Base-by-base conservation (phyloP, 2,113 vertebrate species). In the Oceanites oceanicus region DNA sequence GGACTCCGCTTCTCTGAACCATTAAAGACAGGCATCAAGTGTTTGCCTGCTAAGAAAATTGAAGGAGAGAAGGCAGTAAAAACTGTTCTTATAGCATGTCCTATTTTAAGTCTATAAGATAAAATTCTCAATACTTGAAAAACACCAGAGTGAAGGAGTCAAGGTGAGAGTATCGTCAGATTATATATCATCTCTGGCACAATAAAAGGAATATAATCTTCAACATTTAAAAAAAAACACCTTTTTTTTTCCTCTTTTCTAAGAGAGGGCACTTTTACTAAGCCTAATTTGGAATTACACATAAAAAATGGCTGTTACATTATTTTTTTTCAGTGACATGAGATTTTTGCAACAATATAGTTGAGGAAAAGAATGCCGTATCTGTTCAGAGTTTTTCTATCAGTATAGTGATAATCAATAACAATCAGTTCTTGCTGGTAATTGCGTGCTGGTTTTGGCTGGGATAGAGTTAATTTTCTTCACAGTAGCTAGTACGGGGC, bases 21-120 rank as follows among this genome's bases (percentile, higher is more conserved):
- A 77, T 89, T 95, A 95, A 90, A 94, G 49, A 36, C 6, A 34
- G 76, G 44, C 62, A 93, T 92, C 88, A 95, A 92, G 67, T 72
- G 88, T 95, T 85, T 95, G 67, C 97, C 97, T 97, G 97, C 95
- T 97, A 96, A 88, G 95, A 97, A 97, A 97, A 97, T 93, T 97
- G 96, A 97, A 94, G 95, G 95, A 96, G 62, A 89, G 76, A 44
- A 55, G 58, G 21, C 73, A 87, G 80, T 97, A 96, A 97, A 97
- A 97, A 73, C 94, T 91, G 91, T 95, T 95, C 91, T 97, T 97
- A 92, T 1, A 62, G 36, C 47, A 92, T 88, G 90, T 68, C 90
- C 89, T 94, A 94, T 83, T 96, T 97, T 97, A 95, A 85, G 66
- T 58, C 88, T n/a, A 16, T 68, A 95, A 94, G 65, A 95, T 85